These are phyloP conservation scores for Acanthosepion pharaonis DNA, from an alignment of 2,888 invertebrate genomes.

Conservation along the genomic window DNA sequence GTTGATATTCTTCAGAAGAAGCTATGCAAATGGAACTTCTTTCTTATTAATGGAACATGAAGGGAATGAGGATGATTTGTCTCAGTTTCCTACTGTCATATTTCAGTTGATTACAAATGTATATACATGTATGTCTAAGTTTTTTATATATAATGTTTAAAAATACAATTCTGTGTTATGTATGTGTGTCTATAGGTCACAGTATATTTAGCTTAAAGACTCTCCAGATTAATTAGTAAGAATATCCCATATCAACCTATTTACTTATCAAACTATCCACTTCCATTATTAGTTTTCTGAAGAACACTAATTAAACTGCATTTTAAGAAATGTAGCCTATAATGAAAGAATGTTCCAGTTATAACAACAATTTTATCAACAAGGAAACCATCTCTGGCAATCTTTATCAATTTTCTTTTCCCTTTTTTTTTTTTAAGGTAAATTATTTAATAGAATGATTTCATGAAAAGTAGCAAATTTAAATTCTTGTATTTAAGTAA, in stretches of 20 bases:
- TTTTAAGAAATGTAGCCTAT: neutral
- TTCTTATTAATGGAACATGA: no score
- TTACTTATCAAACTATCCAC: neutral
- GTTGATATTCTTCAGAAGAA: no score
- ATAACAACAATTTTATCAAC: neutral
- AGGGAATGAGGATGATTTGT: no score
- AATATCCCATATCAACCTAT: neutral
- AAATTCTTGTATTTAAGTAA: no score
- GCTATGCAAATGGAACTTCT: no score
- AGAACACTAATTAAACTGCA: neutral
- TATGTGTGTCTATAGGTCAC: neutral
- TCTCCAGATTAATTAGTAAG: neutral
- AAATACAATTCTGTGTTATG: neutral
- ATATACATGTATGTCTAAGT: neutral
- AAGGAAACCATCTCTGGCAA: no score
- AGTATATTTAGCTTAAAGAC: neutral
- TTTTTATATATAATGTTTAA: neutral
- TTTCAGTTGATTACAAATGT: neutral
- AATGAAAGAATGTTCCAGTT: neutral
- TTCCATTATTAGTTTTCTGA: neutral
- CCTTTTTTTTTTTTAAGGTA: no score
- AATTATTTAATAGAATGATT: no score
- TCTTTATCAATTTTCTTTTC: no score
- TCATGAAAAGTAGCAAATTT: no score
- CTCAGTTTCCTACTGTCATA: no score